Evolutionary conservation across 2,797 vertebrate genomes (phyloP).

Genomic region (Anas capensis): DNA sequence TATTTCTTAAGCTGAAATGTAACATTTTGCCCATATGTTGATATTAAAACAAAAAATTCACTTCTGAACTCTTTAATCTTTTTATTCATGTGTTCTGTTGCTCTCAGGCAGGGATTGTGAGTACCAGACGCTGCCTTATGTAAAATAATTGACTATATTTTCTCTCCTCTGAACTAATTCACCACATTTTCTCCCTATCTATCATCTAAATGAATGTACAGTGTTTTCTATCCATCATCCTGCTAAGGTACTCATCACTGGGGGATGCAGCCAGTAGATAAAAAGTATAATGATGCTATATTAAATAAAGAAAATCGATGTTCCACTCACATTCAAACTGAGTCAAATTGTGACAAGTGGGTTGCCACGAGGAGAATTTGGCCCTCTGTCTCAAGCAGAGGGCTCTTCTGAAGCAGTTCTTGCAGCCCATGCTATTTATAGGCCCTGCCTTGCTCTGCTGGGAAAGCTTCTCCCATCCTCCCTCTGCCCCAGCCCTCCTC

Average conservation of each 20-base stretch:
- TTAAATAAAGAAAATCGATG: not conserved
- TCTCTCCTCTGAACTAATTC: constrained; percentile 12
- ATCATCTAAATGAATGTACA: constrained; percentile 6
- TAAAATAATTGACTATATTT: constrained; percentile 43
- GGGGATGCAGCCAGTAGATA: constrained; percentile 6
- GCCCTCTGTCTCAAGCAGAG: not conserved
- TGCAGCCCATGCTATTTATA: not conserved
- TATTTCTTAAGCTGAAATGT: constrained; percentile 15
- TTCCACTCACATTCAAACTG: not conserved
- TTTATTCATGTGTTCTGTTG: not conserved
- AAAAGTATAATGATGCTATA: not conserved
- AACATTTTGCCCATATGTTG: constrained; percentile 22
- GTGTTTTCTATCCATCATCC: constrained; percentile 3
- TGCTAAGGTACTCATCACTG: not conserved
- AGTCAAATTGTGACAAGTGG: not conserved
- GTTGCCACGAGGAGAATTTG: not conserved
- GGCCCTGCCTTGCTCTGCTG: not conserved
- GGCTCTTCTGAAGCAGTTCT: not conserved
- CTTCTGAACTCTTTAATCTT: constrained; percentile 17
- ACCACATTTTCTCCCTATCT: not conserved
- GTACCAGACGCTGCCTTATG: not conserved
- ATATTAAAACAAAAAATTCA: not conserved
- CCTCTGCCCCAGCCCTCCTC: not conserved
- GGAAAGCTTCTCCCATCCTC: not conserved
- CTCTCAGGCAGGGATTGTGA: constrained; percentile 23